Evolutionary conservation across 1,140 invertebrate species (phyloP).

Genomic region (Octopus bimaculoides): DNA sequence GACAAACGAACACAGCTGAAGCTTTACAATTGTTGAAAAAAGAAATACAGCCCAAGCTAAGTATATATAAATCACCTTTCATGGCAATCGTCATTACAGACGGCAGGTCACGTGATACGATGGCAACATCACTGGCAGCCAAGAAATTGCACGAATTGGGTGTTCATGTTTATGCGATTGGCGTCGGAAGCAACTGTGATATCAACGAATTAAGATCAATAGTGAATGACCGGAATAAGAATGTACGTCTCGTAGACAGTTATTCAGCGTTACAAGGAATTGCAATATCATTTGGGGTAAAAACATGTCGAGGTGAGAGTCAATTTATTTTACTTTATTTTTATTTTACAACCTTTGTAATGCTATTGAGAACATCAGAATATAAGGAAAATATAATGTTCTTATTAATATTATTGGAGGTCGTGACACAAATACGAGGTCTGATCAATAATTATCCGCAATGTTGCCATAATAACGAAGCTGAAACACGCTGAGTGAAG

Average conservation of each 20-base stretch:
- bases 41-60: constrained; percentile 14
- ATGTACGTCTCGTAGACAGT: constrained; percentile 31
- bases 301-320: constrained; percentile 36
- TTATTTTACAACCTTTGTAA: too few relatives aligned
- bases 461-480: too few relatives aligned
- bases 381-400: too few relatives aligned
- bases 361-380: too few relatives aligned
- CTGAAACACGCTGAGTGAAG: too few relatives aligned
- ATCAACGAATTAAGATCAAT: constrained; percentile 33
- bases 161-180: constrained; percentile 36
- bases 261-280: constrained; percentile 32
- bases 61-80: not conserved
- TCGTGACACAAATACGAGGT: too few relatives aligned
- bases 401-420: too few relatives aligned
- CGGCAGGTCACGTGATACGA: constrained; percentile 20
- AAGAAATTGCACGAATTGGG: constrained; percentile 27
- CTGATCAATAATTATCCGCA: too few relatives aligned
- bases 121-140: constrained; percentile 12
- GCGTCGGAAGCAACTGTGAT: constrained; percentile 30
- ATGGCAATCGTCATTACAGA: constrained; percentile 18
- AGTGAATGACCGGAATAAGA: constrained; percentile 26
- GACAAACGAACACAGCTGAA: constrained; percentile 36
- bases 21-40: constrained; percentile 26
- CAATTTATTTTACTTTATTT: too few relatives aligned
- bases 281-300: constrained; percentile 21